phyloP scores from a whole-genome alignment of 2,113 vertebrate genomes.

The Pundamilia nyererei region DNA sequence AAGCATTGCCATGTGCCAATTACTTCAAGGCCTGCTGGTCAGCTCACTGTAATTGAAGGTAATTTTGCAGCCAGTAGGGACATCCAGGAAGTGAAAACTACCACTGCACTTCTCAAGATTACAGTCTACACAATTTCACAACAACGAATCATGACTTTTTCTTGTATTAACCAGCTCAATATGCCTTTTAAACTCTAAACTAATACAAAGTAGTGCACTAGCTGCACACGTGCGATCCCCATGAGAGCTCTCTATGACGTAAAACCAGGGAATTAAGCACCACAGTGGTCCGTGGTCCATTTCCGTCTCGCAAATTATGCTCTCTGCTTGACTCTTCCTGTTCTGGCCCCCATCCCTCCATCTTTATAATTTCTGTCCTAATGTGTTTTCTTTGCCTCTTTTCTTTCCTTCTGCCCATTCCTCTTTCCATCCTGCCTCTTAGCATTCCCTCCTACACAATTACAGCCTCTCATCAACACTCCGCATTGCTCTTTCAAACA shows the following conservation, averaged over 20 bases:
- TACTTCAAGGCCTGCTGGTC: constrained; percentile 38
- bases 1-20: constrained; percentile 54
- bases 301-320: constrained; percentile 17
- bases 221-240: neutral
- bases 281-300: neutral
- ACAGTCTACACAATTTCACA: neutral
- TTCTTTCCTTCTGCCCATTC: neutral
- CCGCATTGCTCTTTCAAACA: neutral
- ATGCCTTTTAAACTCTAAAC: neutral
- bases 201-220: neutral
- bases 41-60: constrained; percentile 31
- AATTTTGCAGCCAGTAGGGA: constrained; percentile 16
- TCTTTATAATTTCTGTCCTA: constrained; percentile 7
- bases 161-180: neutral
- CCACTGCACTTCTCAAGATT: neutral
- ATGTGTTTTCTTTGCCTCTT: neutral
- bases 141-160: neutral
- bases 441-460: neutral
- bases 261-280: constrained; percentile 1
- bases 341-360: neutral
- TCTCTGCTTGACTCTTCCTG: constrained; percentile 29
- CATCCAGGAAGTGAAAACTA: constrained; percentile 11
- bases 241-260: neutral
- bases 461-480: neutral
- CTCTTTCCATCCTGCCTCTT: neutral